phyloP scores from a whole-genome alignment of 1,140 invertebrate genomes.

The Drosophila arawakana region DNA sequence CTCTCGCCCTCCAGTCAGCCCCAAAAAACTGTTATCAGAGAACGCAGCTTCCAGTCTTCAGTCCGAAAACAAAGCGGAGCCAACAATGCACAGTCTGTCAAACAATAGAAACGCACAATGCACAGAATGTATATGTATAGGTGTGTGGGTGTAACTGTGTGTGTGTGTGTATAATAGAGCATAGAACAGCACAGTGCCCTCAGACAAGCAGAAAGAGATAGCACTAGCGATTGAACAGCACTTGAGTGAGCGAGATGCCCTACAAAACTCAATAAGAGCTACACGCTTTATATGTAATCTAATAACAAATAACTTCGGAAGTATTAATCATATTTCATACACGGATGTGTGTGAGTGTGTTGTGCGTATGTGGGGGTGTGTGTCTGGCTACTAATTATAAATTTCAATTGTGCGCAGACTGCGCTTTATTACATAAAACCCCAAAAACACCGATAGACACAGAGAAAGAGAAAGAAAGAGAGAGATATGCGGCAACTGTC shows the following conservation, averaged over 20 bases:
- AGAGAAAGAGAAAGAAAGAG: too few relatives aligned
- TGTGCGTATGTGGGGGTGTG: slow-evolving; percentile 40
- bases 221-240: not conserved
- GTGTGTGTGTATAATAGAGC: not conserved
- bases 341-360: slow-evolving; percentile 1
- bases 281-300: slow-evolving; percentile 63
- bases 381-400: slow-evolving; percentile 76
- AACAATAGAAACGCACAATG: slow-evolving; percentile 66
- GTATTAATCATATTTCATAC: slow-evolving; percentile 78
- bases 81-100: slow-evolving; percentile 65
- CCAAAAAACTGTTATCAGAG: slow-evolving; percentile 65
- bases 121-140: slow-evolving; percentile 16
- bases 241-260: not conserved
- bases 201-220: not conserved
- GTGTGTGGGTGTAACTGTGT: not conserved
- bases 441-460: slow-evolving; percentile 6
- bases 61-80: slow-evolving; percentile 61
- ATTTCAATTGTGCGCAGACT: slow-evolving; percentile 78
- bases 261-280: slow-evolving; percentile 4
- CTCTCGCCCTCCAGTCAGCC: not conserved
- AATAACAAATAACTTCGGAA: slow-evolving; percentile 82
- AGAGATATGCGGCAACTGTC: not conserved
- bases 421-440: slow-evolving; percentile 60
- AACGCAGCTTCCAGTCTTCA: slow-evolving; percentile 51
- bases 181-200: slow-evolving; percentile 3